phyloP scores from a whole-genome alignment of 2,113 vertebrate genomes.

The Ailurus styani region DNA sequence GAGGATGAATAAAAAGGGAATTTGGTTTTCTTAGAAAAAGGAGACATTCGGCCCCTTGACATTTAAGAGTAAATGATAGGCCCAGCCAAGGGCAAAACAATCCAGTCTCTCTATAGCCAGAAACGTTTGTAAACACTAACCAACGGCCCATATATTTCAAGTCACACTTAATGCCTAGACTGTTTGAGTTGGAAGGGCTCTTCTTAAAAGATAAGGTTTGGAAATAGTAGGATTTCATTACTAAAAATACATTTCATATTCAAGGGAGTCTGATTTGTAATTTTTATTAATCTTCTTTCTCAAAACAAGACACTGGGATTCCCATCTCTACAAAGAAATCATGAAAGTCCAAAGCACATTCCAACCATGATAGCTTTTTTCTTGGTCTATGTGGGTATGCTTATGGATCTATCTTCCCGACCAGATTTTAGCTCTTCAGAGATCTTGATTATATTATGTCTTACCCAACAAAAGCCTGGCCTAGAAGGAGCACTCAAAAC shows the following conservation, averaged over 20 bases:
- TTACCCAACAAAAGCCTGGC: background rate
- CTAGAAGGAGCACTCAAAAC: background rate
- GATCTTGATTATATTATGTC: background rate
- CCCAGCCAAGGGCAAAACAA: background rate
- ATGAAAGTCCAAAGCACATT: background rate
- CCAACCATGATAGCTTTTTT: background rate
- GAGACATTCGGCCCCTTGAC: background rate
- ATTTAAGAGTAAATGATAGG: background rate
- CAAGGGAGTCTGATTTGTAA: background rate
- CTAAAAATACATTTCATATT: conserved; percentile 3
- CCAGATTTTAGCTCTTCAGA: background rate
- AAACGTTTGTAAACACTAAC: background rate
- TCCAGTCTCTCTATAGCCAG: background rate
- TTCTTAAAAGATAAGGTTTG: background rate
- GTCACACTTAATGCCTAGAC: background rate
- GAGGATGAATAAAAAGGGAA: background rate
- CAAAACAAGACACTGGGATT: background rate
- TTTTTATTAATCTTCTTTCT: conserved; percentile 3
- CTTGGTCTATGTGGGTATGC: background rate
- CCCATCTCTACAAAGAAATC: background rate
- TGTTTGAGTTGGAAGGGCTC: background rate
- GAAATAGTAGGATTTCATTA: conserved; percentile 8
- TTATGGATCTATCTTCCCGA: background rate
- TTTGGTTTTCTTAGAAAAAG: background rate
- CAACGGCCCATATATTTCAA: background rate